Percentiles rank a stretch among this genome's conserved stretches.
Conservation (phyloP, 2,888 invertebrate genomes). For the Parapristionchus giblindavisi region DNA sequence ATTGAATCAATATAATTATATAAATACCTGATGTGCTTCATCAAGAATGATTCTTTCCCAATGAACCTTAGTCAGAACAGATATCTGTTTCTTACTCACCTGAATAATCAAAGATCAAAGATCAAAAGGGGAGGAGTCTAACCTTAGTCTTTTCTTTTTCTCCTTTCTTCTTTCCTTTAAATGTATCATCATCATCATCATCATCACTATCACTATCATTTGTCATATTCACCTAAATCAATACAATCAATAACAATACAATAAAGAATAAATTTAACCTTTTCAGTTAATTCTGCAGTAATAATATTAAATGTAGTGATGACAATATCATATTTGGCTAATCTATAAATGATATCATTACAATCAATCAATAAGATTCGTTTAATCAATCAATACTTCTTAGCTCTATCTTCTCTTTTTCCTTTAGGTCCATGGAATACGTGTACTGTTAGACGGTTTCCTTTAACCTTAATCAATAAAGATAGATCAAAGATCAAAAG, state of each 20-base stretch:
- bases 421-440: conserved; percentile 84
- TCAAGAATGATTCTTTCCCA: conserved; percentile 91
- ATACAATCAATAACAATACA: background rate
- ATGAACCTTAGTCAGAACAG: conserved; percentile 75
- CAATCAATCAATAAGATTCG: background rate
- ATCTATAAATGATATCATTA: conserved; percentile 33
- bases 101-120: conserved; percentile 4
- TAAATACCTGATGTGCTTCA: conserved; percentile 85
- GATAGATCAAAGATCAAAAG: no score
- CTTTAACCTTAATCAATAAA: conserved; percentile 51
- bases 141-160: background rate
- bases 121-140: background rate
- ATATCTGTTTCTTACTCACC: conserved; percentile 46
- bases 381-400: conserved; percentile 15
- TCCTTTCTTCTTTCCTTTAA: background rate
- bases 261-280: conserved; percentile 40
- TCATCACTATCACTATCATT: conserved; percentile 3
- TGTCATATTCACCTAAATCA: conserved; percentile 17
- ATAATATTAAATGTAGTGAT: conserved; percentile 87
- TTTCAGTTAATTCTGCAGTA: conserved; percentile 70
- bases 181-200: conserved; percentile 27
- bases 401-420: conserved; percentile 45
- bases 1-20: background rate
- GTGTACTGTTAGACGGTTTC: conserved; percentile 77
- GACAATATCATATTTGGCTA: conserved; percentile 79